These are phyloP conservation scores for Lissonota sp. DNA, from an alignment of 2,888 invertebrate genomes.

Conservation along the genomic window DNA sequence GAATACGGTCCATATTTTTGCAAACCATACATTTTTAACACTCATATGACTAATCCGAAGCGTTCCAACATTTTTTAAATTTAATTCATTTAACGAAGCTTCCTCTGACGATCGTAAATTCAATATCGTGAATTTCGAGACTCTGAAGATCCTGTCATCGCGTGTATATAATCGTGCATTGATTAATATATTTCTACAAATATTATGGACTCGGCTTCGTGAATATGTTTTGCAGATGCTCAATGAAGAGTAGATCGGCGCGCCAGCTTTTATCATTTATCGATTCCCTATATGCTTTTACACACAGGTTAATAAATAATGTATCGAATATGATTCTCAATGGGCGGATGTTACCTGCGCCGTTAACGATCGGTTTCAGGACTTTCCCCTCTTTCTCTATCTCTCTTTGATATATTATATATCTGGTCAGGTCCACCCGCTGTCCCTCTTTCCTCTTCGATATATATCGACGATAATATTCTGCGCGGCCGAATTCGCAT, in stretches of 20 bases:
- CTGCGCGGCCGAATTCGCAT: neutral
- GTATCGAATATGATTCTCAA: slow-evolving; percentile 41
- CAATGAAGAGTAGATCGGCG: neutral
- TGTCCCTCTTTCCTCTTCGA: neutral
- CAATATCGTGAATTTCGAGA: no score
- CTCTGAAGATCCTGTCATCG: no score
- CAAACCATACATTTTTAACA: no score
- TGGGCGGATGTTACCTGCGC: slow-evolving; percentile 43
- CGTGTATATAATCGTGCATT: neutral
- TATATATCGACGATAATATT: slow-evolving; percentile 34
- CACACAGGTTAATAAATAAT: slow-evolving; percentile 40
- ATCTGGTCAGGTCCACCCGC: neutral
- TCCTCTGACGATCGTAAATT: neutral
- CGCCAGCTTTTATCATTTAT: slow-evolving; percentile 16
- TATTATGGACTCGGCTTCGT: neutral
- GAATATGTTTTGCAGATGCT: slow-evolving; percentile 2
- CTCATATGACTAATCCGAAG: no score
- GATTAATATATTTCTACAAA: slow-evolving; percentile 20
- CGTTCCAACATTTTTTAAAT: no score
- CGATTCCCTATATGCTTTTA: neutral
- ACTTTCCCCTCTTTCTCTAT: no score
- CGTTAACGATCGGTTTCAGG: slow-evolving; percentile 50
- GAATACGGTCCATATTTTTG: no score
- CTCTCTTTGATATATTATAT: slow-evolving; percentile 8
- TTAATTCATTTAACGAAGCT: neutral